These are phyloP conservation scores for Megaceryle torquata DNA, from an alignment of 2,113 vertebrate genomes.

Conservation along the genomic window DNA sequence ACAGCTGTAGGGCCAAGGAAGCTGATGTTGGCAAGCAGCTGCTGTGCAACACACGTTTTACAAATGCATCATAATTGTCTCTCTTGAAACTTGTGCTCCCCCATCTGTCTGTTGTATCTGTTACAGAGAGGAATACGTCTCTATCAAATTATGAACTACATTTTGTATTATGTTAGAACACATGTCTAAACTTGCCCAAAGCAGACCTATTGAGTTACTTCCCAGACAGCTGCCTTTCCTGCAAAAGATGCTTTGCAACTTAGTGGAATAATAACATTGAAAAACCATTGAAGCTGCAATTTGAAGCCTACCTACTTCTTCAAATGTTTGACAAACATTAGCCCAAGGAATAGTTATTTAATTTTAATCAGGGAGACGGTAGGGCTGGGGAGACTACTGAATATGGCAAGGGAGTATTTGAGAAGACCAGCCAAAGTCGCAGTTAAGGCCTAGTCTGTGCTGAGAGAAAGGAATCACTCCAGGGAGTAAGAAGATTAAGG, in stretches of 20 bases:
- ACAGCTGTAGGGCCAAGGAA: slow-evolving; percentile 26
- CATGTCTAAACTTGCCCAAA: slow-evolving; percentile 22
- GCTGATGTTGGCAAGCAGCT: slow-evolving; percentile 20
- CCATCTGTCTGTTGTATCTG: slow-evolving; percentile 45
- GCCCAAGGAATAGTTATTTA: not conserved
- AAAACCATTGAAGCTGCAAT: not conserved
- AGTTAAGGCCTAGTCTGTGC: not conserved
- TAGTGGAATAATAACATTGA: not conserved
- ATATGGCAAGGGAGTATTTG: not conserved
- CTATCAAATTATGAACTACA: slow-evolving; percentile 24
- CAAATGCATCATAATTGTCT: not conserved
- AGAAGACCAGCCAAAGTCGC: not conserved
- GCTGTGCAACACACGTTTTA: not conserved
- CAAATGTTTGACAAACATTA: not conserved
- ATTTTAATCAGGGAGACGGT: not conserved
- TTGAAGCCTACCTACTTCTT: not conserved
- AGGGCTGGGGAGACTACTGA: not conserved
- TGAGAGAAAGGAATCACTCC: not conserved
- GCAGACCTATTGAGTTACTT: slow-evolving; percentile 23
- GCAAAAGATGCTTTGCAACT: not conserved
- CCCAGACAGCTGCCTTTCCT: slow-evolving; percentile 36
- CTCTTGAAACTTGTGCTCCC: slow-evolving; percentile 62
- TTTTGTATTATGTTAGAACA: slow-evolving; percentile 37
- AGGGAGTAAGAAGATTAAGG: not conserved
- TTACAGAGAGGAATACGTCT: not conserved